Evolutionary conservation across 2,797 vertebrate genomes (phyloP).

Genomic region (Adrianichthys oophorus): DNA sequence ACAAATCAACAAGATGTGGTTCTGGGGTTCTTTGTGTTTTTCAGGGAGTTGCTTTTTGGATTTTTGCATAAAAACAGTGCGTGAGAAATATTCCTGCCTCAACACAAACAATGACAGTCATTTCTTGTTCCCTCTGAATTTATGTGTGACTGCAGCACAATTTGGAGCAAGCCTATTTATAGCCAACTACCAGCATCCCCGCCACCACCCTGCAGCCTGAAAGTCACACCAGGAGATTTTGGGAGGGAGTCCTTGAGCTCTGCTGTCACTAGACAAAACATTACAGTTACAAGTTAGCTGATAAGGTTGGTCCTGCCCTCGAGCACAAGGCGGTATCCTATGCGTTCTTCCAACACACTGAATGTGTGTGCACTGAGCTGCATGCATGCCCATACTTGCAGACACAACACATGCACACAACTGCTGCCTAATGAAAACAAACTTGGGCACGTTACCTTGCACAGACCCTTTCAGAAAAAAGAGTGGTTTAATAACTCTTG

Average conservation of each 20-base stretch:
- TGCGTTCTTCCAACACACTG: constrained; percentile 20
- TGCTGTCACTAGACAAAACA: constrained; percentile 53
- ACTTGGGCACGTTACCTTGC: not conserved
- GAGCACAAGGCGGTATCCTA: constrained; percentile 17
- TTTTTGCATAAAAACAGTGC: not conserved
- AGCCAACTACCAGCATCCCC: constrained; percentile 42
- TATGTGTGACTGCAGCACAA: constrained; percentile 70
- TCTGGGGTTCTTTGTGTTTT: constrained; percentile 2
- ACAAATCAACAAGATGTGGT: too few species aligned
- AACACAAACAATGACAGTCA: constrained; percentile 40
- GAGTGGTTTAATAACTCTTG: not conserved
- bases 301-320: constrained; percentile 56
- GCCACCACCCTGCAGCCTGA: constrained; percentile 61
- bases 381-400: constrained; percentile 5
- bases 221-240: constrained; percentile 70
- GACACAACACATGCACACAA: constrained; percentile 10
- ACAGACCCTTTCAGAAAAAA: not conserved
- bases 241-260: constrained; percentile 65
- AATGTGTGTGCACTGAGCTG: constrained; percentile 3
- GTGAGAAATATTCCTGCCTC: constrained; percentile 5
- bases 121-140: constrained; percentile 48
- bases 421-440: constrained; percentile 9
- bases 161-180: constrained; percentile 73
- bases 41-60: not conserved
- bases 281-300: constrained; percentile 70